Conservation (phyloP, 2,797 vertebrate species). For the Cygnus olor region DNA sequence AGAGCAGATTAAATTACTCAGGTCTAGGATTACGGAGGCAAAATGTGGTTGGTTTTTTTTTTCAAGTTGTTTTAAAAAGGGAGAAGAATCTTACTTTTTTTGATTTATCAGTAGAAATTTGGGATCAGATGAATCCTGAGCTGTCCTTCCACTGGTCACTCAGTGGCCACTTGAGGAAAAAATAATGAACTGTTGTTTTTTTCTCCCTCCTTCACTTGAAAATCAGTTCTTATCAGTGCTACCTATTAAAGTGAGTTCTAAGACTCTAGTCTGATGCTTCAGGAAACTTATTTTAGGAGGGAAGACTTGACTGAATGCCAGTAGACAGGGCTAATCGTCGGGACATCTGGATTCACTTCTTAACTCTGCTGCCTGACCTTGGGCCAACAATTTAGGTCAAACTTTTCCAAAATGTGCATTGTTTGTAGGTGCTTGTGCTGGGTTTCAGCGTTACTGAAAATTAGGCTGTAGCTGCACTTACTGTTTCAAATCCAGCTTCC, state of each 20-base stretch:
- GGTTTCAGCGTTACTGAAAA: background rate
- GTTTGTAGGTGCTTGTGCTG: background rate
- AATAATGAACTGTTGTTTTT: background rate
- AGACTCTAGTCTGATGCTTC: conserved; percentile 33
- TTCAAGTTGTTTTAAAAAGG: conserved; percentile 2
- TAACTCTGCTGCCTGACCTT: conserved; percentile 45
- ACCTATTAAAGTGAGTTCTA: conserved; percentile 1
- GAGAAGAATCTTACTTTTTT: background rate
- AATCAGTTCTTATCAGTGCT: background rate
- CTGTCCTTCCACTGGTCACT: background rate
- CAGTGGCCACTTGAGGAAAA: background rate
- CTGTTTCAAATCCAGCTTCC: conserved; percentile 3
- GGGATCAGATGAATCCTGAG: background rate
- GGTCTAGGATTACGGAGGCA: conserved; percentile 29
- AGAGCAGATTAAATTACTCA: conserved; percentile 42
- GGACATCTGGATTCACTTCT: conserved; percentile 67
- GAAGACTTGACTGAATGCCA: conserved; percentile 56
- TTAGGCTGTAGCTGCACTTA: background rate
- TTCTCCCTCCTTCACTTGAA: background rate
- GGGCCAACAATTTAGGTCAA: conserved; percentile 32
- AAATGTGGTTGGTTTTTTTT: background rate
- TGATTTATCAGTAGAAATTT: background rate
- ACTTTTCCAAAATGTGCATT: conserved; percentile 14
- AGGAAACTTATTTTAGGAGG: conserved; percentile 64
- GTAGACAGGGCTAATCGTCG: conserved; percentile 45